Percentiles rank a stretch among this genome's conserved stretches.
These are phyloP conservation scores for Hippotragus niger DNA, from an alignment of 2,113 vertebrate species.

Conservation along the genomic window DNA sequence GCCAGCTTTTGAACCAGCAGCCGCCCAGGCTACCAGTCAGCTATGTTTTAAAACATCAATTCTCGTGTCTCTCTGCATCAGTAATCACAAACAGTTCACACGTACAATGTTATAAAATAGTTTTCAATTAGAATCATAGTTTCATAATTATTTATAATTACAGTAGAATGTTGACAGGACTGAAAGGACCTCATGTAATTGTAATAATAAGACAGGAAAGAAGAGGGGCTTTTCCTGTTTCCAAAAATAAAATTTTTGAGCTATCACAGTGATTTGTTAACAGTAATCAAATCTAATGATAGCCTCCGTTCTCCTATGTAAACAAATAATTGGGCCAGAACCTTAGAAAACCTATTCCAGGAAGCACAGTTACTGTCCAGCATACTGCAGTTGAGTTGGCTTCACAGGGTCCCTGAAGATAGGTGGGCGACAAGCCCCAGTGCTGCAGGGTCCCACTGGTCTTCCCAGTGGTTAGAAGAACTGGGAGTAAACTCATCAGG, in stretches of 20 bases:
- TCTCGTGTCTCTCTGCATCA: not conserved
- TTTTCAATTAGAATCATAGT: not conserved
- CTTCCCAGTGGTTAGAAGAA: not conserved
- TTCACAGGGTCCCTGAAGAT: not conserved
- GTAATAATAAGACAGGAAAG: not conserved
- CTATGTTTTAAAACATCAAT: not conserved
- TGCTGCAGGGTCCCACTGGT: too few species aligned
- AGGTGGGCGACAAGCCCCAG: not conserved
- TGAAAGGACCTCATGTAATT: not conserved
- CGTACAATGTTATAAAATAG: not conserved
- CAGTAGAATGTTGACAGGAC: not conserved
- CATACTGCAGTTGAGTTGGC: not conserved
- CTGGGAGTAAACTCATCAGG: not conserved
- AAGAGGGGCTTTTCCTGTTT: not conserved
- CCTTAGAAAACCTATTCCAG: not conserved
- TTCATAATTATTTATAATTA: conserved; percentile 45
- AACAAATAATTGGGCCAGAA: not conserved
- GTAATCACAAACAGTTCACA: not conserved
- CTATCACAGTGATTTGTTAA: not conserved
- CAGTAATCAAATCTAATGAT: not conserved
- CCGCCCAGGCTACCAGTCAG: not conserved
- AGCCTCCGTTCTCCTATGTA: not conserved
- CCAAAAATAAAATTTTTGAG: not conserved
- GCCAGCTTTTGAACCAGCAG: not conserved
- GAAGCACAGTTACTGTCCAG: not conserved